A percentile compares a stretch with the other conserved stretches of the same genome.
phyloP scores from a whole-genome alignment of 1,140 invertebrate genomes.

The Trachelipus rathkii region DNA sequence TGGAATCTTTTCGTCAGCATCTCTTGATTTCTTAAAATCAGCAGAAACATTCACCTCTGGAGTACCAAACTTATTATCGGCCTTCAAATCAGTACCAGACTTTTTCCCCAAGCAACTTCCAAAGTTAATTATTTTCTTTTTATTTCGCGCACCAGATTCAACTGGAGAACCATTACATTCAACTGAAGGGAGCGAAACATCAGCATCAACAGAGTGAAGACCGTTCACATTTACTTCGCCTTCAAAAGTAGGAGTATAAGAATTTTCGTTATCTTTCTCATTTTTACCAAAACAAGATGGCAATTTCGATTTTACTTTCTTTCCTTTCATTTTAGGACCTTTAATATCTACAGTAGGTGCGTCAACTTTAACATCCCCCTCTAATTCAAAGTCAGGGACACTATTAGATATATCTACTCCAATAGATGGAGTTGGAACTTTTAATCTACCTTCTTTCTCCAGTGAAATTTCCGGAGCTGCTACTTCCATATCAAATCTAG shows the following conservation, averaged over 20 bases:
- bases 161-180: not conserved
- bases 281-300: conserved; percentile 32
- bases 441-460: conserved; percentile 13
- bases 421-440: conserved; percentile 17
- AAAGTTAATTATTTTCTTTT: conserved; percentile 22
- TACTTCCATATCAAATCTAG: conserved; percentile 20
- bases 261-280: conserved; percentile 27
- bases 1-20: no score
- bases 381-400: not conserved
- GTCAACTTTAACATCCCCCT: conserved; percentile 27
- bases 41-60: no score
- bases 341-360: conserved; percentile 5
- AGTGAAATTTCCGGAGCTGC: conserved; percentile 13
- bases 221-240: conserved; percentile 23
- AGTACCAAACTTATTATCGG: no score
- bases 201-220: conserved; percentile 1
- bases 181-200: not conserved
- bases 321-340: conserved; percentile 21
- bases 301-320: conserved; percentile 31
- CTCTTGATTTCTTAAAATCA: no score
- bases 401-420: not conserved
- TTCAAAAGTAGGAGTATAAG: conserved; percentile 18
- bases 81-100: no score
- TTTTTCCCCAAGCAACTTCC: conserved; percentile 24
- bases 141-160: conserved; percentile 18